Conservation (phyloP, 2,888 invertebrate genomes). For the Acleris cristana region DNA sequence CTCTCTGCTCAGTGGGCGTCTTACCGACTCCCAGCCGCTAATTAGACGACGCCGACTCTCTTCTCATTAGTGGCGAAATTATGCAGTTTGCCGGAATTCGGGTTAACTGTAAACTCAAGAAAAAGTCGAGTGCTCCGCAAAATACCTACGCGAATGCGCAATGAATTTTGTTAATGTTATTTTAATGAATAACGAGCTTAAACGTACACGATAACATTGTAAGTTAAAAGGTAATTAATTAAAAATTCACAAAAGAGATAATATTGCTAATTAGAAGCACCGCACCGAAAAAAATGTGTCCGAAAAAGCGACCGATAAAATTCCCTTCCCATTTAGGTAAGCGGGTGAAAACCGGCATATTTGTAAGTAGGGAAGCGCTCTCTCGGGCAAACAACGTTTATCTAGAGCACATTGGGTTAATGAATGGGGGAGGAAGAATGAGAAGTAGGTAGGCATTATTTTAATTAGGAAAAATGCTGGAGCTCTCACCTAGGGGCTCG, state of each 20-base stretch:
- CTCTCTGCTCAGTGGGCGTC: slow-evolving; percentile 72
- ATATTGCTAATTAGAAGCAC: slow-evolving; percentile 40
- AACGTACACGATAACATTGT: slow-evolving; percentile 13
- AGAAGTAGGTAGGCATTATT: slow-evolving; percentile 75
- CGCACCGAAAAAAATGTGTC: slow-evolving; percentile 55
- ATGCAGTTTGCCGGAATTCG: slow-evolving; percentile 79
- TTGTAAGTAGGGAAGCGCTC: slow-evolving; percentile 66
- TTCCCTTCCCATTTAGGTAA: slow-evolving; percentile 66
- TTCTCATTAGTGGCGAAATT: slow-evolving; percentile 82
- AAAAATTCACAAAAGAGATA: slow-evolving; percentile 46
- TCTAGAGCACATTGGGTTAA: slow-evolving; percentile 79
- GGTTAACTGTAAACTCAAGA: slow-evolving; percentile 76
- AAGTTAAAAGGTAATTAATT: slow-evolving; percentile 61
- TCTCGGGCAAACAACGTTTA: slow-evolving; percentile 75
- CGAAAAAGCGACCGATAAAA: slow-evolving; percentile 62
- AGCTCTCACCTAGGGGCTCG: slow-evolving; percentile 56
- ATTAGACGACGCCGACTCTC: slow-evolving; percentile 78
- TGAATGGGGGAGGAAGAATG: slow-evolving; percentile 76
- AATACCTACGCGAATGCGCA: slow-evolving; percentile 42
- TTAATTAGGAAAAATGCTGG: slow-evolving; percentile 79
- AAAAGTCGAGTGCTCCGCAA: slow-evolving; percentile 57
- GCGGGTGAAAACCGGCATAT: slow-evolving; percentile 69
- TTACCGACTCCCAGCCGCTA: slow-evolving; percentile 76
- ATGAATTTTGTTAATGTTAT: slow-evolving; percentile 17
- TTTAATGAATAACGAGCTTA: slow-evolving; percentile 9